Conservation (phyloP, 2,113 vertebrate species). For the Trinectes maculatus region DNA sequence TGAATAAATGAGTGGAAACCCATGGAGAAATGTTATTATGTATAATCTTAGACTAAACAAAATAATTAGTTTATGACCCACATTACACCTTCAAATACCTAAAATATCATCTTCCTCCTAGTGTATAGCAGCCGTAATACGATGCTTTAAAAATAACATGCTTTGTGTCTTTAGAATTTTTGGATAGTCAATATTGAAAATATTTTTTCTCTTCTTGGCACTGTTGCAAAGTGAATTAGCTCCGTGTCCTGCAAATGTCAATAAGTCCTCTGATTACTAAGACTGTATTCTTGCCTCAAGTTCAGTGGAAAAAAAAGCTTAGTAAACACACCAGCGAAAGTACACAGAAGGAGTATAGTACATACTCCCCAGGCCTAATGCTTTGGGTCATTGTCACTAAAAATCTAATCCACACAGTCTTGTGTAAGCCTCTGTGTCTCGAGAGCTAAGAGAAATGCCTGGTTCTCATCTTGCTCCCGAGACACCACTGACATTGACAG, state of each 20-base stretch:
- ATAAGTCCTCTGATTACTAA: slow-evolving; percentile 55
- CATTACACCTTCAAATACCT: slow-evolving; percentile 32
- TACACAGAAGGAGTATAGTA: slow-evolving; percentile 45
- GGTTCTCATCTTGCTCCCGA: slow-evolving; percentile 54
- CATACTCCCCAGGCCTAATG: slow-evolving; percentile 42
- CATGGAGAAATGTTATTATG: slow-evolving; percentile 47
- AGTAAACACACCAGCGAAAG: slow-evolving; percentile 35
- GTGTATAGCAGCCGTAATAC: neutral
- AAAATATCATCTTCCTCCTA: slow-evolving; percentile 7
- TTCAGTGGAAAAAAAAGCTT: slow-evolving; percentile 20
- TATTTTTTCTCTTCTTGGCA: slow-evolving; percentile 18
- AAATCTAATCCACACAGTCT: slow-evolving; percentile 62
- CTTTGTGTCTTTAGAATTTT: too few species aligned
- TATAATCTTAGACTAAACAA: slow-evolving; percentile 41
- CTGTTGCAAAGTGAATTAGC: slow-evolving; percentile 43
- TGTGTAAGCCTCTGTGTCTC: slow-evolving; percentile 51
- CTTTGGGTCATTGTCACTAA: slow-evolving; percentile 71
- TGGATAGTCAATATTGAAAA: neutral
- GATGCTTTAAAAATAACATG: too few species aligned
- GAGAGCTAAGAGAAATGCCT: slow-evolving; percentile 57
- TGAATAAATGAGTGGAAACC: slow-evolving; percentile 37
- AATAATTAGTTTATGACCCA: slow-evolving; percentile 31
- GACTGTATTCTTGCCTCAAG: slow-evolving; percentile 29
- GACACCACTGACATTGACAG: slow-evolving; percentile 67
- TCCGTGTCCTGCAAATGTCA: slow-evolving; percentile 63